Evolutionary conservation across 2,888 invertebrate species (phyloP).

Genomic region (Polia nebulosa): DNA sequence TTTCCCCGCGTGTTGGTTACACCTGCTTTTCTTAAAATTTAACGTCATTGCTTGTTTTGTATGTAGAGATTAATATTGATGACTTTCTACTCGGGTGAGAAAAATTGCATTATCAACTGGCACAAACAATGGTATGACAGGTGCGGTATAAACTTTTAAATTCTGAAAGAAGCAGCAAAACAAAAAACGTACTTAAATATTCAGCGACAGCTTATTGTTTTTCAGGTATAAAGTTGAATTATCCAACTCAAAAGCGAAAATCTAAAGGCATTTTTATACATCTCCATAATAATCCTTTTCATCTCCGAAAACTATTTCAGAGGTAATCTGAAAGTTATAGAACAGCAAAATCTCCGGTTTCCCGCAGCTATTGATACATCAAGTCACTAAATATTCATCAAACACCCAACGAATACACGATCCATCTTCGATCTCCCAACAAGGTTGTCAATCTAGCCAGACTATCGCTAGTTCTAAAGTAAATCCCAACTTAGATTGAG

Average conservation of each 20-base stretch:
- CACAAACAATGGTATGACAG: not conserved
- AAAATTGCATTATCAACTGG: not conserved
- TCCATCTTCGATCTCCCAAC: slow-evolving; percentile 36
- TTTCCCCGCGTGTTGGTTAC: slow-evolving; percentile 14
- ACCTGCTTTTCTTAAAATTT: slow-evolving; percentile 46
- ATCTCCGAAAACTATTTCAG: not conserved
- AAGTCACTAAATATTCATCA: not conserved
- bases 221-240: too few species aligned
- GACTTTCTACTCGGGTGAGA: not conserved
- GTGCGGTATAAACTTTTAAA: not conserved
- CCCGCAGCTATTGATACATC: too few species aligned
- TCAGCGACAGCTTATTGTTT: not conserved
- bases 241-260: too few species aligned
- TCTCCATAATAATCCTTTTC: too few species aligned
- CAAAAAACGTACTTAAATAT: not conserved
- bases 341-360: not conserved
- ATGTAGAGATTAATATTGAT: slow-evolving; percentile 19
- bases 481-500: slow-evolving; percentile 62
- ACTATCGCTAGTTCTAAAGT: slow-evolving; percentile 44
- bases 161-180: too few species aligned
- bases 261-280: too few species aligned
- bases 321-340: not conserved
- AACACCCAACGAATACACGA: slow-evolving; percentile 30
- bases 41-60: slow-evolving; percentile 13
- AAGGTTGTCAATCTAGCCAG: slow-evolving; percentile 18